Conservation (phyloP, 2,113 vertebrate genomes). For the Muntiacus muntjak region DNA sequence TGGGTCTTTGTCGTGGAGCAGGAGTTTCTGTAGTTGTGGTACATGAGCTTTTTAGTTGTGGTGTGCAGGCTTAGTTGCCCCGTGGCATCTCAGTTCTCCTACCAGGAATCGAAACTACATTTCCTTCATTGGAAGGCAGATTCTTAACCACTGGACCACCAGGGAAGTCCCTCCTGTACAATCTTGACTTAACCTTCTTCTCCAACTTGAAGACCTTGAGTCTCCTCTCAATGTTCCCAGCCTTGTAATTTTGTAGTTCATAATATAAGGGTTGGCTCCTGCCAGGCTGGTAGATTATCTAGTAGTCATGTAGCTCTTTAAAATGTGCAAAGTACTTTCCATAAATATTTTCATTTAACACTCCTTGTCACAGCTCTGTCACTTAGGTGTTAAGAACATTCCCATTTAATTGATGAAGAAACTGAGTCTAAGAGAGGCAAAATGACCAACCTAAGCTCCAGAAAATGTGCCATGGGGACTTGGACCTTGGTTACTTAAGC, state of each 20-base stretch:
- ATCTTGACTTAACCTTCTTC: neutral
- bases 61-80: neutral
- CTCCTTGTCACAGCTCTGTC: neutral
- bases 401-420: neutral
- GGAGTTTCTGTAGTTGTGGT: neutral
- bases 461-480: neutral
- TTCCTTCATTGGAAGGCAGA: neutral
- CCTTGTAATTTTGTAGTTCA: neutral
- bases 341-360: neutral
- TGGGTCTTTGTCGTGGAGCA: neutral
- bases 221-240: neutral
- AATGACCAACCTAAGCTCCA: neutral
- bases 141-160: neutral
- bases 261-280: neutral
- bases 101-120: neutral
- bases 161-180: neutral
- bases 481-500: neutral
- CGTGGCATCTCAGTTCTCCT: neutral
- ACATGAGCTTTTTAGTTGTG: neutral
- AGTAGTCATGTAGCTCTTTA: neutral
- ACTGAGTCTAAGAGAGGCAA: neutral
- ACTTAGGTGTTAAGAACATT: neutral
- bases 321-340: neutral
- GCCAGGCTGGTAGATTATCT: neutral
- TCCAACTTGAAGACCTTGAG: neutral